Percentiles rank a stretch among this genome's conserved stretches.
These are phyloP conservation scores for Xiphorhynchus erythropygius DNA, from an alignment of 2,797 vertebrate genomes.

Conservation along the genomic window DNA sequence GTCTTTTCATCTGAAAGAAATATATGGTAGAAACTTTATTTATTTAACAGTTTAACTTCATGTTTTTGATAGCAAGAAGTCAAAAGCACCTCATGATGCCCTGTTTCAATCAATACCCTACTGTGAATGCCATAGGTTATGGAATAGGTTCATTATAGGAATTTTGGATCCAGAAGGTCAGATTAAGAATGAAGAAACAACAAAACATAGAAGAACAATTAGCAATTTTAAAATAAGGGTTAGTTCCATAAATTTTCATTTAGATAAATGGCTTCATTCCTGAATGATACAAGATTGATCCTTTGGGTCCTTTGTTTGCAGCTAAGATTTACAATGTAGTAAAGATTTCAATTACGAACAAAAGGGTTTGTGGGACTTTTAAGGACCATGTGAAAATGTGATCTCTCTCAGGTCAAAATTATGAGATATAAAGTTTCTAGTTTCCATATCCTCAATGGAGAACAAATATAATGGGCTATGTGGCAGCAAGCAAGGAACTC, in stretches of 20 bases:
- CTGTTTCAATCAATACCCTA: neutral
- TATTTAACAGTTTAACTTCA: neutral
- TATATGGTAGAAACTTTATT: neutral
- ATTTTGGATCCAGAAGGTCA: constrained; percentile 9
- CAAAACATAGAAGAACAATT: neutral
- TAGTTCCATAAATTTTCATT: neutral
- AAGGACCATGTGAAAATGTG: neutral
- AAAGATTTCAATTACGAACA: neutral
- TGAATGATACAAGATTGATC: neutral
- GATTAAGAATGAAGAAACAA: neutral
- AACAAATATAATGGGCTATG: neutral
- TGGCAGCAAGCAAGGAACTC: neutral
- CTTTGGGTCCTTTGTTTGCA: neutral
- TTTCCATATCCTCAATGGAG: neutral
- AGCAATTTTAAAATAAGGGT: neutral
- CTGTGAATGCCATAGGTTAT: neutral
- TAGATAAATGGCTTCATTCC: constrained; percentile 2
- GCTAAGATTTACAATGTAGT: neutral
- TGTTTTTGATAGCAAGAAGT: neutral
- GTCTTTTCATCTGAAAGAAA: neutral
- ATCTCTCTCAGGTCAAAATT: neutral
- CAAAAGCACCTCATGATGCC: neutral
- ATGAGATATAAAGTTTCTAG: neutral
- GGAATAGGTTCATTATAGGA: neutral
- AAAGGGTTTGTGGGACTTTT: neutral